A percentile compares a stretch with the other conserved stretches of the same genome.
These are phyloP conservation scores for Atherinomorus stipes DNA, from an alignment of 2,113 vertebrate species.

Conservation along the genomic window DNA sequence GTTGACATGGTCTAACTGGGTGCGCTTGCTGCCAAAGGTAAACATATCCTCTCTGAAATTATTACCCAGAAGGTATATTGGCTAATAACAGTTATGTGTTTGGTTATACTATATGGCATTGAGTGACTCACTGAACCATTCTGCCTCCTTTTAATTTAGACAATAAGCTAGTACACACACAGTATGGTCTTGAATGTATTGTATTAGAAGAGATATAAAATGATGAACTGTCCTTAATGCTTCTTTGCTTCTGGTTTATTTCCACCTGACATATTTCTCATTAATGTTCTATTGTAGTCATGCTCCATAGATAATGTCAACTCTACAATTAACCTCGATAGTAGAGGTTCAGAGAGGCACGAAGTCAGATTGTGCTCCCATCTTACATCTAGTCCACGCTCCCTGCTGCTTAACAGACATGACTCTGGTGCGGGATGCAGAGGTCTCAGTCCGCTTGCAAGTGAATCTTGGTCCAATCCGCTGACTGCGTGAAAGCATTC, in stretches of 20 bases:
- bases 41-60: conserved; percentile 55
- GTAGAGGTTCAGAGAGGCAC: neutral
- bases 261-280: neutral
- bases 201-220: neutral
- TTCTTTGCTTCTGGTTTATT: neutral
- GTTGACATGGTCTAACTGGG: conserved; percentile 57
- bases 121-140: conserved; percentile 19
- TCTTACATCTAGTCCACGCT: neutral
- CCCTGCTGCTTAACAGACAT: neutral
- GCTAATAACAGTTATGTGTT: conserved; percentile 60
- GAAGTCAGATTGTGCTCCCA: neutral
- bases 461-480: too few species aligned
- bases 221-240: neutral
- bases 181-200: neutral
- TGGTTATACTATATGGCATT: conserved; percentile 15
- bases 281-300: neutral
- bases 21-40: conserved; percentile 42
- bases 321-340: neutral
- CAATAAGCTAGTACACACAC: conserved; percentile 14
- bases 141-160: conserved; percentile 13
- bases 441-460: too few species aligned
- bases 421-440: too few species aligned
- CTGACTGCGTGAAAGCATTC: too few species aligned
- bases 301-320: neutral
- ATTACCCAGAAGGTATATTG: conserved; percentile 56